Evolutionary conservation across 2,797 vertebrate species (phyloP).

Genomic region (Molossus alvarezi): DNA sequence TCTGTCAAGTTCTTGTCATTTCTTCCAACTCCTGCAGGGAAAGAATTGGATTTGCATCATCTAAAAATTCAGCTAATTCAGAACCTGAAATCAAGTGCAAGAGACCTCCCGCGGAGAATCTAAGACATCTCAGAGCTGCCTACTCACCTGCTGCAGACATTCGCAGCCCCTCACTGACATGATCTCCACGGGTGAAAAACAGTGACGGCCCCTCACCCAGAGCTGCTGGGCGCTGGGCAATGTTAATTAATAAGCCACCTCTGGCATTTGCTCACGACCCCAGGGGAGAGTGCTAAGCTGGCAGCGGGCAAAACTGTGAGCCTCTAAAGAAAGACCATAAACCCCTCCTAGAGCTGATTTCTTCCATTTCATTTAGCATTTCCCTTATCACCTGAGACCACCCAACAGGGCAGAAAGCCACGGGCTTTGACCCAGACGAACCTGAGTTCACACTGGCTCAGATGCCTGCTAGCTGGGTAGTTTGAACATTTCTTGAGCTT

Average conservation of each 20-base stretch:
- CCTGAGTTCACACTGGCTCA: background rate
- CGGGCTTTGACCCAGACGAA: background rate
- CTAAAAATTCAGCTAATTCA: constrained; percentile 48
- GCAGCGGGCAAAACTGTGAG: background rate
- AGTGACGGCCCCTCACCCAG: background rate
- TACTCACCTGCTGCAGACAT: background rate
- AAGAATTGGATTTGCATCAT: constrained; percentile 9
- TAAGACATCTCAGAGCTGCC: background rate
- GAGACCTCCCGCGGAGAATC: background rate
- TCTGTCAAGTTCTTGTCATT: constrained; percentile 63
- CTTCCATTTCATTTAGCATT: background rate
- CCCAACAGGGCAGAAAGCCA: background rate
- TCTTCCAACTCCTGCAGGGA: constrained; percentile 29
- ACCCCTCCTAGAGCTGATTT: background rate
- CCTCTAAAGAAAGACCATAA: background rate
- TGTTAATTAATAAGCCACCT: background rate
- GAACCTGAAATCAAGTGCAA: constrained; percentile 38
- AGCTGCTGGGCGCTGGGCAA: background rate
- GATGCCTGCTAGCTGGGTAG: background rate
- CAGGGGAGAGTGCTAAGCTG: background rate
- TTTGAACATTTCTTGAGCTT: background rate
- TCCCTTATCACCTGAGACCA: background rate
- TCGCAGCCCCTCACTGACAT: accelerated
- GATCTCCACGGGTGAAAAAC: background rate
- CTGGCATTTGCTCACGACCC: background rate